Base-by-base conservation (phyloP, 2,797 vertebrate species). In the Anas bernieri region DNA sequence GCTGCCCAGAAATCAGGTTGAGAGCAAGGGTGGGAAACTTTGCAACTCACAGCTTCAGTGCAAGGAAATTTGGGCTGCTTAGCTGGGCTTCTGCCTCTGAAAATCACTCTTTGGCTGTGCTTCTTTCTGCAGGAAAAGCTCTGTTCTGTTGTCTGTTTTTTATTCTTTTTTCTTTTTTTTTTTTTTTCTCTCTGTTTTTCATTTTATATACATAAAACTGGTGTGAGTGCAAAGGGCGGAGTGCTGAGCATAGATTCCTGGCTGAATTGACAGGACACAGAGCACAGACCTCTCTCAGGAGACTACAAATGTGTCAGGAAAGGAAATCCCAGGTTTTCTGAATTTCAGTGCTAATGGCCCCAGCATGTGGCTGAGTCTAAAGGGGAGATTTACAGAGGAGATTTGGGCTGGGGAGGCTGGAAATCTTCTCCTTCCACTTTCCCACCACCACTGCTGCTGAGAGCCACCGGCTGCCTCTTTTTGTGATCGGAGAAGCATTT, bases 1-100 rank as follows among this genome's bases (percentile, higher is more conserved):
- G 79, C 83, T 86, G 76, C 88, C 56, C 78, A 89, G 75, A 86
- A 79, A 45, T 63, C 37, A 76, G 39, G 9, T 69, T 78, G 90
- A 86, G 88, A 68, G 80, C 62, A 63, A 3, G 21, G 46, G 52
- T 82, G 72, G 46, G 35, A 82, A 76, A 23, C 22, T 72, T 15
- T 8, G 59, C 59, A 89, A 46, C 63, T 78, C 83, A 13, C 11
- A 62, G 46, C 46, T 30, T 55, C 7, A 7, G 33, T 8, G 43
- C 33, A 66, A n/a, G 33, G 79, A 30, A 33, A 18, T 88, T 61
- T 50, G 64, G 66, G 41, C 48, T 61, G 22, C 9, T 76, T 5
- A 79, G 55, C 17, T 76, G 52, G 9, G 76, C 63, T 50, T 68
- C 41, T 17, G 28, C 67, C 59, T 73, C 63, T 63, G 12, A 50